These are phyloP conservation scores for Blastobasis adustella DNA, from an alignment of 2,888 invertebrate species.

Conservation along the genomic window DNA sequence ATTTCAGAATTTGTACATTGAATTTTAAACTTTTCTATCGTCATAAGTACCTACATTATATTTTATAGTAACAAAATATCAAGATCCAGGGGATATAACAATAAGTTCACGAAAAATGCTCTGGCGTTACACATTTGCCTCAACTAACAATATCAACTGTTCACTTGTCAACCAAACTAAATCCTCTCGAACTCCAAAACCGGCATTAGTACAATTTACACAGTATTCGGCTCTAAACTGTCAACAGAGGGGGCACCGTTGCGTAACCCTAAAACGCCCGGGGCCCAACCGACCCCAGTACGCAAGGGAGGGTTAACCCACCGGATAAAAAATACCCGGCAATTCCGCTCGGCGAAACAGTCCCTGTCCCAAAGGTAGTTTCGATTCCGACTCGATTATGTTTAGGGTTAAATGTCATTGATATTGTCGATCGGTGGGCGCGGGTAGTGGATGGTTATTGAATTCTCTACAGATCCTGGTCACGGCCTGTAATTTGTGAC, in stretches of 20 bases:
- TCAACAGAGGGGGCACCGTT: constrained; percentile 30
- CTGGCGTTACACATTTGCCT: no score
- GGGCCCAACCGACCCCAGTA: constrained; percentile 49
- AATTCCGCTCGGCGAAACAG: constrained; percentile 58
- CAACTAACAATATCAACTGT: background rate
- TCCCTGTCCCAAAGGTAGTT: constrained; percentile 72
- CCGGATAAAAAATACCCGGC: constrained; percentile 60
- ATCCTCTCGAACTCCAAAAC: constrained; percentile 21
- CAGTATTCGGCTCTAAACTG: constrained; percentile 34
- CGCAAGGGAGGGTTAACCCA: constrained; percentile 56
- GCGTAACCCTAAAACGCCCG: constrained; percentile 44
- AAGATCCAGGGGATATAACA: no score
- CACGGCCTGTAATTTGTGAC: constrained; percentile 42
- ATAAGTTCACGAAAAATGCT: no score
- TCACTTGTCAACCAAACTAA: constrained; percentile 3
- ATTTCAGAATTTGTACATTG: no score
- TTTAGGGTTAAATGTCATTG: constrained; percentile 74
- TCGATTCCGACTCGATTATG: constrained; percentile 70
- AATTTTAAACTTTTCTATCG: no score
- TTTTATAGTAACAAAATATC: no score
- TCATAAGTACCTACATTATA: no score
- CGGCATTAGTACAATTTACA: constrained; percentile 36
- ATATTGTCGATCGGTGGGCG: constrained; percentile 63
- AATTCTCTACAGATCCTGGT: constrained; percentile 29
- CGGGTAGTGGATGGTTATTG: constrained; percentile 55